Evolutionary conservation across 2,888 invertebrate species (phyloP), one percentile per base, ranked within the genome.

Genomic region (Leptopilina myrica): DNA sequence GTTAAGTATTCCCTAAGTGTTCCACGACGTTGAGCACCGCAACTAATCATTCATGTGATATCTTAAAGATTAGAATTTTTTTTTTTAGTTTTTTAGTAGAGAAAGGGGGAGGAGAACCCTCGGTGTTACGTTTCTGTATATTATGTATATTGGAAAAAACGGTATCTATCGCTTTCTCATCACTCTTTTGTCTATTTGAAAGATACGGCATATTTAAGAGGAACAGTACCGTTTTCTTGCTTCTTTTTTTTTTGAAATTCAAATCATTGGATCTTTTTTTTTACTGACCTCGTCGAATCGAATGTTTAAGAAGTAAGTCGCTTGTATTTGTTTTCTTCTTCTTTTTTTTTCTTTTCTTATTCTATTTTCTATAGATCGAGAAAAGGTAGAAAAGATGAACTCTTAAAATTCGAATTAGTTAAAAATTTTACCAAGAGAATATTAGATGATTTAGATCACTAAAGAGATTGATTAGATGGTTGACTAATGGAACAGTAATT

Each of bases 41-140:
- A 80, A 82, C 83, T 84, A 85, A 85, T 85, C 84, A 80, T 81
- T 78, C 79, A 80, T 76, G 78, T 81, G 83, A 85, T 83, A 83
- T 84, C 83, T 82, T 78, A 56, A 76, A 85, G 83, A 82, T 84
- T 83, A 84, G 80, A 80, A 80, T 80, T 77, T 78, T 33, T 33
- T 5, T 33, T 33, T 33, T 33, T 33, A 0, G 2, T 33, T 33
- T 33, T 33, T 2, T 2, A 2, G 3, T 3, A 33, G 33, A 33
- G 33, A 33, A 33, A 33, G 33, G 33, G 33, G 33, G 33, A 33
- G 33, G 82, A 82, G 83, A 79, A 79, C 81, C 80, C 82, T 79
- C 80, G 79, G 81, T 83, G 80, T 82, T 83, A 82, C 79, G 79
- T 82, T 82, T 82, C 81, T 78, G 59, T 76, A 59, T 65, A 20